phyloP scores from a whole-genome alignment of 2,888 invertebrate species.

The Lypha dubia region DNA sequence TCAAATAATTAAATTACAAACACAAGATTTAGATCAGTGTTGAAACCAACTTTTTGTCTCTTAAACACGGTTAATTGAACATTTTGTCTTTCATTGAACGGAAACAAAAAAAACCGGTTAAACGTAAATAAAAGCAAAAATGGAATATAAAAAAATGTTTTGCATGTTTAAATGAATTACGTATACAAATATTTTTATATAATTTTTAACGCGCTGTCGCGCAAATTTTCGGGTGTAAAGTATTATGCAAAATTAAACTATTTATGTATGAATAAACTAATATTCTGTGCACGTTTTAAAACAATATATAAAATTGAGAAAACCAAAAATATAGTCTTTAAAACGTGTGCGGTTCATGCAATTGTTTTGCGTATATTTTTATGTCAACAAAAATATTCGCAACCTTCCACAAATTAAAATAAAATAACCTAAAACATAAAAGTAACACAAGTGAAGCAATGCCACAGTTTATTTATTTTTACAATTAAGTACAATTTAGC shows the following conservation, averaged over 20 bases:
- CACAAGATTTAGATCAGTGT: not conserved
- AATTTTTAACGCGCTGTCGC: slow-evolving; percentile 1
- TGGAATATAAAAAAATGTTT: not conserved
- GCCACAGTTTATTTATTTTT: not conserved
- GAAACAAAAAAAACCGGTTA: slow-evolving; percentile 48
- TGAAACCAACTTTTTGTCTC: not conserved
- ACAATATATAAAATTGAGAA: slow-evolving; percentile 17
- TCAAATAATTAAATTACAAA: not conserved
- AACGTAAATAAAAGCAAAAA: slow-evolving; percentile 54
- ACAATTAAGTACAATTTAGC: not conserved
- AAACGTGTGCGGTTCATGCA: slow-evolving; percentile 59
- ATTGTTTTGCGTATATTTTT: slow-evolving; percentile 56
- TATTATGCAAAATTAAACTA: slow-evolving; percentile 51
- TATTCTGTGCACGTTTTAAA: slow-evolving; percentile 60
- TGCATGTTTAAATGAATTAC: slow-evolving; percentile 37
- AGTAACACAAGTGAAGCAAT: slow-evolving; percentile 1
- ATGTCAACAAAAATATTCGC: slow-evolving; percentile 8
- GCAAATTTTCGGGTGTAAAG: slow-evolving; percentile 55
- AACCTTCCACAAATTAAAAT: slow-evolving; percentile 59
- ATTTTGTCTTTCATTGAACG: not conserved
- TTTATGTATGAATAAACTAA: slow-evolving; percentile 9
- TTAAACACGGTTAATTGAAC: slow-evolving; percentile 10
- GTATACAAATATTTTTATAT: not conserved
- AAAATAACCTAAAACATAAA: slow-evolving; percentile 19
- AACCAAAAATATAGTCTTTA: slow-evolving; percentile 11